phyloP scores from a whole-genome alignment of 1,140 invertebrate genomes.

The Drosophila lini region DNA sequence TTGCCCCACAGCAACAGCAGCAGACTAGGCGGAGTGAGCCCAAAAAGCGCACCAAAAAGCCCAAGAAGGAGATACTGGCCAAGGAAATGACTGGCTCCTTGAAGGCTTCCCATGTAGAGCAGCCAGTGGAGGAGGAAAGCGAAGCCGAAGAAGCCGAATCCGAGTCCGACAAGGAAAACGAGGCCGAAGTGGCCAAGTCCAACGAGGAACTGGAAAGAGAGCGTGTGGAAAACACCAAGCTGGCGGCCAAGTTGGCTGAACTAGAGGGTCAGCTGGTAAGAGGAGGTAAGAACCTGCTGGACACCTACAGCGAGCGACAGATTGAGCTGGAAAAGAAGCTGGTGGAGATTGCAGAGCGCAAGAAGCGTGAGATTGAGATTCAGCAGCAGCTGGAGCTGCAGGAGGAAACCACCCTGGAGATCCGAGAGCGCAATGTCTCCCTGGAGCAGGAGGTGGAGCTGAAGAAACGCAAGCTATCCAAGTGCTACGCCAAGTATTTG shows the following conservation, averaged over 20 bases:
- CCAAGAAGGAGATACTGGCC: conserved; percentile 54
- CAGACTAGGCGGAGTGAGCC: conserved; percentile 67
- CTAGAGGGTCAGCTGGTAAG: conserved; percentile 95
- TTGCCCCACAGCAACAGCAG: conserved; percentile 84
- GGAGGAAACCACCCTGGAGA: conserved; percentile 94
- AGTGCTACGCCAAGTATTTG: conserved; percentile 85
- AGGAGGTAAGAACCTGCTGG: conserved; percentile 94
- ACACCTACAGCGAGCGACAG: conserved; percentile 96
- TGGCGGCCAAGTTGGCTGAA: conserved; percentile 86
- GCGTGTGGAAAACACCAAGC: conserved; percentile 84
- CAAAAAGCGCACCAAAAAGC: conserved; percentile 60
- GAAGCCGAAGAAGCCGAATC: conserved; percentile 87
- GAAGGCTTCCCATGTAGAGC: conserved; percentile 28
- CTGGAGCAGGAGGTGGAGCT: conserved; percentile 96
- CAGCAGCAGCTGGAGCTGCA: conserved; percentile 93
- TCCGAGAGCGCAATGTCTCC: conserved; percentile 93
- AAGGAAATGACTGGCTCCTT: conserved; percentile 40
- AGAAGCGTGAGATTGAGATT: conserved; percentile 92
- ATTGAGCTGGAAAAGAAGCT: conserved; percentile 91
- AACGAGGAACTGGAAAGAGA: conserved; percentile 84
- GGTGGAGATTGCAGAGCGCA: conserved; percentile 93
- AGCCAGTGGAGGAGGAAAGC: conserved; percentile 85
- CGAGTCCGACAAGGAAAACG: conserved; percentile 85
- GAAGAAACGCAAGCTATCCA: conserved; percentile 95
- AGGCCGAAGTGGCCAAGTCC: conserved; percentile 85